phyloP scores from a whole-genome alignment of 2,888 invertebrate genomes.

The Nemoura dubitans region DNA sequence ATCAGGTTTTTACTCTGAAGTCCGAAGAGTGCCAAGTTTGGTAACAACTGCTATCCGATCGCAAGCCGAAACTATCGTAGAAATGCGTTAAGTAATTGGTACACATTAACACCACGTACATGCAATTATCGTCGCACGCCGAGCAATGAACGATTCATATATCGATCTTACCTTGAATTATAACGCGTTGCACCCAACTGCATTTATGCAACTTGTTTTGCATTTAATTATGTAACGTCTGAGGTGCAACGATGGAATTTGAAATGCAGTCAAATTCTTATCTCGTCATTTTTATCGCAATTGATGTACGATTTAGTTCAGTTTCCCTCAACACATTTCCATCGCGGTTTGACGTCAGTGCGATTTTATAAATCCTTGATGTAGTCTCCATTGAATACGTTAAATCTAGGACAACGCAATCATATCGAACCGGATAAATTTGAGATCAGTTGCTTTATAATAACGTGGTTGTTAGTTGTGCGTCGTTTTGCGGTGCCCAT shows the following conservation, averaged over 20 bases:
- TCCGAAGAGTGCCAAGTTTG: neutral
- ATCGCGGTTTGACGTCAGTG: neutral
- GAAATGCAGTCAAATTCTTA: constrained; percentile 24
- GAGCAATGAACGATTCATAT: neutral
- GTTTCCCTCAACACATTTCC: neutral
- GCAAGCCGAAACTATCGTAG: neutral
- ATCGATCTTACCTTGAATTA: constrained; percentile 23
- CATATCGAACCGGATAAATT: constrained; percentile 39
- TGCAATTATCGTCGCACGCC: neutral
- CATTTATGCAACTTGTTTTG: neutral
- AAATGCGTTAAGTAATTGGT: neutral
- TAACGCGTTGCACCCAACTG: constrained; percentile 15
- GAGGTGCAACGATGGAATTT: constrained; percentile 21
- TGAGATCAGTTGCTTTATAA: constrained; percentile 13
- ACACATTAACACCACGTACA: neutral
- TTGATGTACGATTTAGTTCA: neutral
- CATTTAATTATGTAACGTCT: neutral
- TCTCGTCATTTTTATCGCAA: neutral
- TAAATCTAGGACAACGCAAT: constrained; percentile 34
- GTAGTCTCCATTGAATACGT: neutral
- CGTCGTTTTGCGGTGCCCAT: neutral
- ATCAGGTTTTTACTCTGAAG: neutral
- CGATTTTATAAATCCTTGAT: constrained; percentile 25
- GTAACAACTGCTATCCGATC: neutral
- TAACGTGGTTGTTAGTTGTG: constrained; percentile 8